Conservation (phyloP, 2,888 invertebrate species). For the Pyrrhosoma nymphula region DNA sequence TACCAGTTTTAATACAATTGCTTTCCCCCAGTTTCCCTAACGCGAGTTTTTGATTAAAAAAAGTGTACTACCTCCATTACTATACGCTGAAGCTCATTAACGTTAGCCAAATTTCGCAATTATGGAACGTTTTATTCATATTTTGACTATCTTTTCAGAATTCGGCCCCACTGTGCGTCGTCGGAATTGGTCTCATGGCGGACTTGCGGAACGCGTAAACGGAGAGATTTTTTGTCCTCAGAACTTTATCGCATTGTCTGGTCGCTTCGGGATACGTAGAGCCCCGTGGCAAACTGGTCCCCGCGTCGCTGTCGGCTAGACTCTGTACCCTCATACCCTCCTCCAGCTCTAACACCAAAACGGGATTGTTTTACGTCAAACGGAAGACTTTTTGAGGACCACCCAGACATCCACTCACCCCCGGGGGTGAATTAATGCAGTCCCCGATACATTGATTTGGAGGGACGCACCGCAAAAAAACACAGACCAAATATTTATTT, state of each 20-base stretch:
- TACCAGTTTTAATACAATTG: no score
- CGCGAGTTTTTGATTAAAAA: no score
- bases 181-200: not conserved
- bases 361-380: slow-evolving; percentile 20
- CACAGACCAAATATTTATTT: not conserved
- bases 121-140: no score
- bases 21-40: no score
- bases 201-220: not conserved
- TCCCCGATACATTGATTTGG: not conserved
- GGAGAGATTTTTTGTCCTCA: not conserved
- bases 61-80: no score
- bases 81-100: no score
- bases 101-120: no score
- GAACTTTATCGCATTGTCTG: slow-evolving; percentile 1
- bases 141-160: no score
- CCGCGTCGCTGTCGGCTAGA: not conserved
- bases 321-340: not conserved
- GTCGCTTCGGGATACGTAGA: not conserved
- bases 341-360: not conserved
- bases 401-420: not conserved
- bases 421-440: not conserved
- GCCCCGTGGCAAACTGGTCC: not conserved
- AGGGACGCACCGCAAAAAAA: not conserved
- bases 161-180: no score
- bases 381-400: slow-evolving; percentile 26